Evolutionary conservation across 2,113 vertebrate species (phyloP).

Genomic region (Meles meles): DNA sequence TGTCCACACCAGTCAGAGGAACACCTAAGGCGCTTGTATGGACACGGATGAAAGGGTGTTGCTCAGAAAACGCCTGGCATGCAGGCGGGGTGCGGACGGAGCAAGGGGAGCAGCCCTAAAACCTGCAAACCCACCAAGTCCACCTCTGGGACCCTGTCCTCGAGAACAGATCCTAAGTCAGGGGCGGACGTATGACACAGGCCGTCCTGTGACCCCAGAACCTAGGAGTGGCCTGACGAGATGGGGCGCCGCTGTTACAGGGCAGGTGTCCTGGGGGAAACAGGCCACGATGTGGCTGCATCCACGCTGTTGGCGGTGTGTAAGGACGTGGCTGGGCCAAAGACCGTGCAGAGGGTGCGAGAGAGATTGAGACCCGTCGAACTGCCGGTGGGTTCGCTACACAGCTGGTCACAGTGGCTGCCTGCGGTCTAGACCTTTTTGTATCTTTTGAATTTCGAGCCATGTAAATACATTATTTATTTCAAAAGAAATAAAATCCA

Average conservation of each 20-base stretch:
- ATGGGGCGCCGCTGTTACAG: neutral
- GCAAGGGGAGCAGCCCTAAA: neutral
- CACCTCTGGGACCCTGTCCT: neutral
- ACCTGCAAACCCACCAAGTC: rapidly evolving
- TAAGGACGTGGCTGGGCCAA: neutral
- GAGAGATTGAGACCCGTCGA: too few relatives aligned
- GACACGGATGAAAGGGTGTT: rapidly evolving
- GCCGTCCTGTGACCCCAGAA: neutral
- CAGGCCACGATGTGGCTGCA: neutral
- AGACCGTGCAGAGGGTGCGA: neutral
- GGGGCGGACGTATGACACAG: rapidly evolving
- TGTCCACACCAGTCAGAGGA: neutral
- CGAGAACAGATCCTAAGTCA: neutral
- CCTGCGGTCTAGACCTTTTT: neutral
- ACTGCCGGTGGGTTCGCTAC: neutral
- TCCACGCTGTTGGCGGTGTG: rapidly evolving
- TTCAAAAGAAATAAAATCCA: conserved; percentile 51
- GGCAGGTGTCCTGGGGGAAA: neutral
- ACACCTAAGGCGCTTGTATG: rapidly evolving
- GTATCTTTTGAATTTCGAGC: conserved; percentile 36
- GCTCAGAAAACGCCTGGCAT: rapidly evolving
- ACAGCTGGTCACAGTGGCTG: neutral
- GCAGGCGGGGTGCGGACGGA: rapidly evolving
- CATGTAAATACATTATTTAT: conserved; percentile 54
- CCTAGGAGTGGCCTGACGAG: neutral